These are phyloP conservation scores for Gandaritis pyraliata DNA, from an alignment of 2,888 invertebrate genomes.

Conservation along the genomic window DNA sequence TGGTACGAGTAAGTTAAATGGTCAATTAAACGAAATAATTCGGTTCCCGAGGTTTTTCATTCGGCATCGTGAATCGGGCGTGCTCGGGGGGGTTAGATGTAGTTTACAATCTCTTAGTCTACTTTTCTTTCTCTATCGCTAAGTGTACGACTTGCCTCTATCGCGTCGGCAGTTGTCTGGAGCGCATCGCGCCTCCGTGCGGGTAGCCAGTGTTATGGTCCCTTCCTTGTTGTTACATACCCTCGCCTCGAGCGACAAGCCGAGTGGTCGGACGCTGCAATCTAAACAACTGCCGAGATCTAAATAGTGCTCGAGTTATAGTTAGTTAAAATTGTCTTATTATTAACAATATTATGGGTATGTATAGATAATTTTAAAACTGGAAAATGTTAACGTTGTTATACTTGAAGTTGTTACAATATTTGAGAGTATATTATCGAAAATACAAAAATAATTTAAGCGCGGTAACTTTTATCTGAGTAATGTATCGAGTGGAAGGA, in stretches of 20 bases:
- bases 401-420: conserved; percentile 84
- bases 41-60: conserved; percentile 43
- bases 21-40: conserved; percentile 73
- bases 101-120: conserved; percentile 50
- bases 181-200: conserved; percentile 5
- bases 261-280: conserved; percentile 26
- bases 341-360: conserved; percentile 67
- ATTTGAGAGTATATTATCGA: conserved; percentile 84
- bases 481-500: conserved; percentile 69
- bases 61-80: conserved; percentile 48
- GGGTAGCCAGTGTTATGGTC: conserved; percentile 15
- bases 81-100: conserved; percentile 54
- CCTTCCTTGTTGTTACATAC: conserved; percentile 22
- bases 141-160: conserved; percentile 48
- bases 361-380: conserved; percentile 77
- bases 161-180: conserved; percentile 35
- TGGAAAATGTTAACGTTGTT: conserved; percentile 83
- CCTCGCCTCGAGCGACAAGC: conserved; percentile 18
- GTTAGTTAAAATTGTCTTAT: conserved; percentile 73
- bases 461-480: conserved; percentile 61
- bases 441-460: conserved; percentile 72
- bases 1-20: conserved; percentile 76
- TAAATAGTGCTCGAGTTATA: conserved; percentile 67
- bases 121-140: conserved; percentile 49
- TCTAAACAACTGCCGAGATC: conserved; percentile 34